Evolutionary conservation across 2,113 vertebrate species (phyloP).

Genomic region (Phylloscopus trochiloides): DNA sequence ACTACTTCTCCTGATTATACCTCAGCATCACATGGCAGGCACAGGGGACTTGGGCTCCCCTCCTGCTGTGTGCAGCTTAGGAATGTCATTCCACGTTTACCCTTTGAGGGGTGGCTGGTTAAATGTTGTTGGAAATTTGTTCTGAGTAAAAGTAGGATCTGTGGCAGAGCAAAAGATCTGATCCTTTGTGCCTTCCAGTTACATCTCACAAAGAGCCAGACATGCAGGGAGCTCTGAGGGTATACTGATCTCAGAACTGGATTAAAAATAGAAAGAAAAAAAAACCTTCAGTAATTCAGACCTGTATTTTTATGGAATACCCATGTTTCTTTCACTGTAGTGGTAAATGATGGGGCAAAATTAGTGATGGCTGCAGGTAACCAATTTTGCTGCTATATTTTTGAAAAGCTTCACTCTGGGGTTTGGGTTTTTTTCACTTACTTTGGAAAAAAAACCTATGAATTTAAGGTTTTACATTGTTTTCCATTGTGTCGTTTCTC

Average conservation of each 20-base stretch:
- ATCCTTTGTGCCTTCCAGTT: not conserved
- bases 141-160: not conserved
- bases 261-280: not conserved
- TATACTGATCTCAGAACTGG: not conserved
- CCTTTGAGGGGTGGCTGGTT: not conserved
- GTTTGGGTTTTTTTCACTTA: not conserved
- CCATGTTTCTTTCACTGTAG: not conserved
- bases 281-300: not conserved
- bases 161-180: not conserved
- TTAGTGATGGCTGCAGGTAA: not conserved
- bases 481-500: not conserved
- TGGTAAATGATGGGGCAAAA: not conserved
- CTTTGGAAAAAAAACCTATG: not conserved
- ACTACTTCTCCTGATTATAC: not conserved
- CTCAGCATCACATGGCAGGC: not conserved
- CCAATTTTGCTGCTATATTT: not conserved
- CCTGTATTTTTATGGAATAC: not conserved
- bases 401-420: not conserved
- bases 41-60: not conserved
- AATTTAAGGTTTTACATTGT: not conserved
- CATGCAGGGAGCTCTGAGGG: not conserved
- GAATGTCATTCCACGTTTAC: accelerated
- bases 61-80: not conserved
- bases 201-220: not conserved
- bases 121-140: not conserved